phyloP scores from a whole-genome alignment of 2,888 invertebrate species.

The Cerceris ruficornis region DNA sequence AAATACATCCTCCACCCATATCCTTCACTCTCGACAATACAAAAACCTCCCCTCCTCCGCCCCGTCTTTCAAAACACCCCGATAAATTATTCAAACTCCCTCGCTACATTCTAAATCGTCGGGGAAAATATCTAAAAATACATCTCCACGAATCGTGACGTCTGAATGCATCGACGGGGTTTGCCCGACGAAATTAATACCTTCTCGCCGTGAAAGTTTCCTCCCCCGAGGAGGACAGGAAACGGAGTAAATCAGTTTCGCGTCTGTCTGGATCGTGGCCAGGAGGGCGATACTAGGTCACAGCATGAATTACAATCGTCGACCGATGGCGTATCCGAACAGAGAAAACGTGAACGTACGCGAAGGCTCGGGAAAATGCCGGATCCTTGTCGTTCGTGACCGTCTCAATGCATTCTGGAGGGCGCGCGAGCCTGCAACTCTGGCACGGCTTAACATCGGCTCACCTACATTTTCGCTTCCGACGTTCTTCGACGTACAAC shows the following conservation, averaged over 20 bases:
- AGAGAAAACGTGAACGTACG: conserved; percentile 1
- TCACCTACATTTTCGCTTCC: conserved; percentile 67
- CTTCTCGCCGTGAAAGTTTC: not conserved
- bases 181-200: conserved; percentile 32
- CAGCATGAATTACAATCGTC: conserved; percentile 28
- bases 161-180: conserved; percentile 30
- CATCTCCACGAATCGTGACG: conserved; percentile 48
- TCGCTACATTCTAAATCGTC: not conserved
- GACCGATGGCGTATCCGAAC: not conserved
- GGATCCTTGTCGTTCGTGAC: conserved; percentile 73
- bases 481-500: conserved; percentile 24
- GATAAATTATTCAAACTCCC: not conserved
- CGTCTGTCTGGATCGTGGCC: conserved; percentile 35
- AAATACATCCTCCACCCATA: too few relatives aligned
- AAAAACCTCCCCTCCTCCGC: too few relatives aligned
- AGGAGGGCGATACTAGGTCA: conserved; percentile 37
- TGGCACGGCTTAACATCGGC: conserved; percentile 72
- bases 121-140: conserved; percentile 12
- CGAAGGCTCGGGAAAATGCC: conserved; percentile 24
- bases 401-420: conserved; percentile 73
- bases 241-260: conserved; percentile 41
- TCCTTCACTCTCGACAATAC: too few relatives aligned
- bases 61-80: too few relatives aligned
- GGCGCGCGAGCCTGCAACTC: conserved; percentile 75
- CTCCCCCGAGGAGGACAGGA: not conserved